Evolutionary conservation across 1,140 invertebrate genomes (phyloP).

Genomic region (Sitophilus oryzae): DNA sequence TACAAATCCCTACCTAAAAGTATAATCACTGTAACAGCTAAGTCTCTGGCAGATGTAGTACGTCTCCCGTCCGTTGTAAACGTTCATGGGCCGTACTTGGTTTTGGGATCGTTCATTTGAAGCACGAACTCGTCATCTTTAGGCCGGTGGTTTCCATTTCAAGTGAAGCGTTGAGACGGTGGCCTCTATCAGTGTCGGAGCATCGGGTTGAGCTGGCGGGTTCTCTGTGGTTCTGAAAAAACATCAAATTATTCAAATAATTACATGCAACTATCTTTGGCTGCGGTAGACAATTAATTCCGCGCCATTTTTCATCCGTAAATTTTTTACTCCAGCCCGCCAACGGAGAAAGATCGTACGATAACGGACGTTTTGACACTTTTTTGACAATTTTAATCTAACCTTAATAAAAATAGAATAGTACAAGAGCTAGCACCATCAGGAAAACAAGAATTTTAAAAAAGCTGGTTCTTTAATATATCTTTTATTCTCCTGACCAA

Average conservation of each 20-base stretch:
- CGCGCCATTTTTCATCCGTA: too few species aligned
- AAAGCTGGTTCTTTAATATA: too few species aligned
- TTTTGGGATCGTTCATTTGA: conserved; percentile 71
- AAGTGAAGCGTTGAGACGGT: conserved; percentile 58
- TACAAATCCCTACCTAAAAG: conserved; percentile 53
- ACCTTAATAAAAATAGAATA: too few species aligned
- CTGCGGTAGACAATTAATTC: too few species aligned
- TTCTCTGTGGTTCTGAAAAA: conserved; percentile 51
- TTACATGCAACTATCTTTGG: too few species aligned
- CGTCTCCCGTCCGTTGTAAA: conserved; percentile 69
- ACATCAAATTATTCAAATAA: background rate
- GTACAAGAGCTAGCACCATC: too few species aligned
- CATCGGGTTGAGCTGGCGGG: conserved; percentile 60
- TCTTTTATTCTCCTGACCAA: too few species aligned
- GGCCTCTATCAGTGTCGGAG: conserved; percentile 57
- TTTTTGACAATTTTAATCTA: too few species aligned
- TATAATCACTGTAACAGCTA: conserved; percentile 67
- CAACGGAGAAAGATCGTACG: too few species aligned
- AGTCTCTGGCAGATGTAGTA: conserved; percentile 60
- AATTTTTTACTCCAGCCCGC: too few species aligned
- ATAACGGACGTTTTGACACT: too few species aligned
- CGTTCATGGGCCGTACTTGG: conserved; percentile 70
- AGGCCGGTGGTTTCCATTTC: conserved; percentile 62
- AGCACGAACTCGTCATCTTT: conserved; percentile 72
- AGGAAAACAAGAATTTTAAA: too few species aligned